Evolutionary conservation across 2,888 invertebrate genomes (phyloP).

Genomic region (Nasonovia ribisnigri): DNA sequence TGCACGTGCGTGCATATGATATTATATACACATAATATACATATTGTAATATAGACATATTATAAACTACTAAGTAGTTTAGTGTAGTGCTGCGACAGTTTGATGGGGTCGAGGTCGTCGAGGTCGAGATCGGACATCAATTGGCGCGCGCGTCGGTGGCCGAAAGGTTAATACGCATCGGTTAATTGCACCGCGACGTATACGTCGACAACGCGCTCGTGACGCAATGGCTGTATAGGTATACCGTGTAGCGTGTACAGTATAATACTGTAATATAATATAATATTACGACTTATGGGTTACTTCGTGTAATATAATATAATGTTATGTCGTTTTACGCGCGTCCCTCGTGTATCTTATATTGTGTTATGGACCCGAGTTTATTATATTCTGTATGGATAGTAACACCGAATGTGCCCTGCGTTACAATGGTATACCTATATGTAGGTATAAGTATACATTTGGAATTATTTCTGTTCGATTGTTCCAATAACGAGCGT

Average conservation of each 20-base stretch:
- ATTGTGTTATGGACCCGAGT: background rate
- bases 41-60: background rate
- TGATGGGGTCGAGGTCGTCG: constrained; percentile 50
- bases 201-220: background rate
- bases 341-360: background rate
- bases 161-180: constrained; percentile 41
- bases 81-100: background rate
- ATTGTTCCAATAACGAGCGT: background rate
- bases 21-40: background rate
- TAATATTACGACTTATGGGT: background rate
- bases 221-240: no score
- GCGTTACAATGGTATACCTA: background rate
- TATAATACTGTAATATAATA: background rate
- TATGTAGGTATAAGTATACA: background rate
- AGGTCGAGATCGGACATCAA: constrained; percentile 53
- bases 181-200: constrained; percentile 17
- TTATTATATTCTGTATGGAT: background rate
- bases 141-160: constrained; percentile 9
- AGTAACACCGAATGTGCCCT: background rate
- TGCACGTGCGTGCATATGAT: background rate
- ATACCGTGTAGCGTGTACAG: background rate
- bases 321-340: background rate
- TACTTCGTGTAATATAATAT: background rate
- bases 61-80: no score
- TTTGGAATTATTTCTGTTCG: background rate